Percentiles rank a stretch among this genome's conserved stretches.
These are phyloP conservation scores for Cairina moschata DNA, from an alignment of 2,113 vertebrate species.

Conservation along the genomic window DNA sequence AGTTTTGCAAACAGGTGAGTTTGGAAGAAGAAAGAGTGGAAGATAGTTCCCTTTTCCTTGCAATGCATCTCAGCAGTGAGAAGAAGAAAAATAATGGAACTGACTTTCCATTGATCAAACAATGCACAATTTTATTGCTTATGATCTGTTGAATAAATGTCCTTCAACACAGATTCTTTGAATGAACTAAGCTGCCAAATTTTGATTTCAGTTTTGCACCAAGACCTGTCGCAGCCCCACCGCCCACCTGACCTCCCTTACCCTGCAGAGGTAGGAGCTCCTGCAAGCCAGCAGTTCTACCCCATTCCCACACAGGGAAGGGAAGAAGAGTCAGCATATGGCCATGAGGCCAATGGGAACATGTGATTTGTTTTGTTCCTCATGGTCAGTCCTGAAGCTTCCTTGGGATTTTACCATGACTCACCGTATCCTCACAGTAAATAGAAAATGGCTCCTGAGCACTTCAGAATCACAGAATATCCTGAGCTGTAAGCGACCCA, in stretches of 20 bases:
- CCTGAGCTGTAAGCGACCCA: too few species aligned
- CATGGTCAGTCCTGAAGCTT: too few species aligned
- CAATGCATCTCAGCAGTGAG: not conserved
- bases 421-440: too few species aligned
- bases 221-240: not conserved
- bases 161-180: not conserved
- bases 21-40: not conserved
- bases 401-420: too few species aligned
- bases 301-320: not conserved
- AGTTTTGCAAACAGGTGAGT: not conserved
- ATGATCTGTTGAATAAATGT: not conserved
- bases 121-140: not conserved
- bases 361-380: too few species aligned
- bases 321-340: not conserved
- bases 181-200: not conserved
- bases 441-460: too few species aligned
- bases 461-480: too few species aligned
- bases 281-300: fast-evolving
- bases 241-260: not conserved
- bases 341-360: too few species aligned
- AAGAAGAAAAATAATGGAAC: not conserved
- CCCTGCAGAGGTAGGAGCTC: not conserved
- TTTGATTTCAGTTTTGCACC: not conserved
- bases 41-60: not conserved
- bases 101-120: not conserved